phyloP scores from a whole-genome alignment of 2,113 vertebrate genomes.

The Oceanites oceanicus region DNA sequence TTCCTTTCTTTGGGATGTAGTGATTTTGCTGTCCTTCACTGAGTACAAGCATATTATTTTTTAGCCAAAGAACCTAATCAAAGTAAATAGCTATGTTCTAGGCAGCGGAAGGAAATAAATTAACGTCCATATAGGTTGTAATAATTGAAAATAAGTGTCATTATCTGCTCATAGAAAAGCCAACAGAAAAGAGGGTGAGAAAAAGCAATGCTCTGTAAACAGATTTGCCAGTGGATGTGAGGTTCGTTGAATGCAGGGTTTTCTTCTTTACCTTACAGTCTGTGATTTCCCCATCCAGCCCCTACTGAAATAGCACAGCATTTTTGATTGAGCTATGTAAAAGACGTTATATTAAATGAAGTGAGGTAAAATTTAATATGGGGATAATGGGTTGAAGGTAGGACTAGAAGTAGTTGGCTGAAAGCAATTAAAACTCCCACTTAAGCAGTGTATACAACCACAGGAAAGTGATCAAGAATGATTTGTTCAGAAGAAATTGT shows the following conservation, averaged over 20 bases:
- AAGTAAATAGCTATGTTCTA: background rate
- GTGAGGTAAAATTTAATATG: background rate
- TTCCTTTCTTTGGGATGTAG: background rate
- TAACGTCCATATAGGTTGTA: background rate
- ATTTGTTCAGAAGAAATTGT: background rate
- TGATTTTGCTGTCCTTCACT: background rate
- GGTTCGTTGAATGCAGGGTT: background rate
- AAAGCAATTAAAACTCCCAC: background rate
- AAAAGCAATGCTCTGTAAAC: background rate
- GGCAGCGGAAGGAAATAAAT: background rate
- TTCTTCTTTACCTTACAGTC: background rate
- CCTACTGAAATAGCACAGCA: background rate
- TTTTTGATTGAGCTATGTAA: background rate
- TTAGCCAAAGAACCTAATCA: background rate
- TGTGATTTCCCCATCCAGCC: background rate
- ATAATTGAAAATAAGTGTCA: constrained; percentile 1
- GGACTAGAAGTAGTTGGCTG: background rate
- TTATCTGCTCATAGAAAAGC: background rate
- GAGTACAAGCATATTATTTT: background rate
- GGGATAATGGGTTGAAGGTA: background rate
- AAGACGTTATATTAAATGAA: background rate
- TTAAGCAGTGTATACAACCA: background rate
- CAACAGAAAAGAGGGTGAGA: background rate
- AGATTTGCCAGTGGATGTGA: background rate
- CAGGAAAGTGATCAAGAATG: background rate